Conservation (phyloP, 2,888 invertebrate genomes). For the Drosophila fungiperda region DNA sequence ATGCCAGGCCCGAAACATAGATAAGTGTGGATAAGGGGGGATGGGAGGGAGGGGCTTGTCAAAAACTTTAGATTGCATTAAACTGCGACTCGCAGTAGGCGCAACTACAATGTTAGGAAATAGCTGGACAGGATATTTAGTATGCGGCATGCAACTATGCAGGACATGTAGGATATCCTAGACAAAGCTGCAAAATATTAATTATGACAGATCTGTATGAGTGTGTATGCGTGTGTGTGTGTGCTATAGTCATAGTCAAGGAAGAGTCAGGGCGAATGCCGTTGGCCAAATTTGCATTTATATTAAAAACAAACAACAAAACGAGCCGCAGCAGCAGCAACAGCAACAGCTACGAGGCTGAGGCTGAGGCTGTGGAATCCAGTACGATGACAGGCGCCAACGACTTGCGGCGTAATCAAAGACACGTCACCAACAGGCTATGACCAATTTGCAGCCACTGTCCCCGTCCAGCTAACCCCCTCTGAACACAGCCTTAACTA, state of each 20-base stretch:
- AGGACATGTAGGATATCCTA: constrained; percentile 56
- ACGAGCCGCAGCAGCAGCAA: constrained; percentile 40
- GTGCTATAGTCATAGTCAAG: constrained; percentile 21
- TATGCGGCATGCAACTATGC: constrained; percentile 68
- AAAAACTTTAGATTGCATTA: constrained; percentile 75
- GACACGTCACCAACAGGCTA: constrained; percentile 80
- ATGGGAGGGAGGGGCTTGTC: constrained; percentile 39
- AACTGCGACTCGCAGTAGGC: constrained; percentile 48
- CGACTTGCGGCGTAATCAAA: constrained; percentile 80
- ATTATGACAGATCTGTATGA: constrained; percentile 70
- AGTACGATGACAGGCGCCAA: constrained; percentile 69
- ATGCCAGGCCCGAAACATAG: constrained; percentile 33
- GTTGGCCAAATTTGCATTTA: constrained; percentile 79
- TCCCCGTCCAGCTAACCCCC: constrained; percentile 14
- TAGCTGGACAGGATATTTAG: constrained; percentile 53
- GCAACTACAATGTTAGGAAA: constrained; percentile 33
- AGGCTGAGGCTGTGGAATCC: constrained; percentile 21
- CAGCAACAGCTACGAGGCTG: constrained; percentile 27
- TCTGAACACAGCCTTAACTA: constrained; percentile 34
- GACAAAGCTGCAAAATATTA: constrained; percentile 76
- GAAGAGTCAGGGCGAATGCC: constrained; percentile 49
- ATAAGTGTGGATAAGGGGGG: constrained; percentile 22
- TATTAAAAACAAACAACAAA: constrained; percentile 80
- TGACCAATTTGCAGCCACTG: constrained; percentile 70
- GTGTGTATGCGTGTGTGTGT: constrained; percentile 26